Percentiles rank a stretch among this genome's conserved stretches.
phyloP scores from a whole-genome alignment of 2,113 vertebrate genomes.

The Phalacrocorax pelagicus region DNA sequence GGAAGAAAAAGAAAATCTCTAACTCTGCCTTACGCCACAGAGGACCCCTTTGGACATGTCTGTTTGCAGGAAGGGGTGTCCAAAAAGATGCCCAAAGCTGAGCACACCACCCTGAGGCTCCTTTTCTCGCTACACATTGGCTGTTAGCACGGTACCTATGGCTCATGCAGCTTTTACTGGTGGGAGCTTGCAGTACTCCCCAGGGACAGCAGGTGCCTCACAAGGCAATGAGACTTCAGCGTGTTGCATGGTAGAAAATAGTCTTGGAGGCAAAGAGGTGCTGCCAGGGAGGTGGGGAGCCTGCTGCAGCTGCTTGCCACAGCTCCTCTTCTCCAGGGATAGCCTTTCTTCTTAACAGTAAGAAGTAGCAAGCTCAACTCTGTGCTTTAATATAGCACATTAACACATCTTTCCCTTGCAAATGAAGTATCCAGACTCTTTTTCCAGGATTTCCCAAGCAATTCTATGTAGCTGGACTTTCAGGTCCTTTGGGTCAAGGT shows the following conservation, averaged over 20 bases:
- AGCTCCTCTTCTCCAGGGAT: not conserved
- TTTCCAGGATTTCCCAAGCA: not conserved
- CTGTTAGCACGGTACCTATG: not conserved
- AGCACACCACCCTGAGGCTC: not conserved
- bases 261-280: not conserved
- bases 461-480: not conserved
- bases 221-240: too few relatives aligned
- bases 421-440: not conserved
- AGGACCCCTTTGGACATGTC: not conserved
- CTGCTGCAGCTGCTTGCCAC: not conserved
- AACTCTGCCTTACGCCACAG: not conserved
- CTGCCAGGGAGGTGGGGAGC: not conserved
- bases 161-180: not conserved
- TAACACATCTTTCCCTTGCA: not conserved
- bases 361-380: too few relatives aligned
- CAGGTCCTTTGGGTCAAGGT: not conserved
- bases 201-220: not conserved
- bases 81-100: not conserved
- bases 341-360: not conserved
- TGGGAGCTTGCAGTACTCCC: not conserved
- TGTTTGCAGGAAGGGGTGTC: not conserved
- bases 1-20: not conserved
- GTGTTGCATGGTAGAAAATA: not conserved
- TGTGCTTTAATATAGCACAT: not conserved
- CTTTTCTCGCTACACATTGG: not conserved